Base-by-base conservation (phyloP, 2,797 vertebrate species). In the Urophycis tenuis region DNA sequence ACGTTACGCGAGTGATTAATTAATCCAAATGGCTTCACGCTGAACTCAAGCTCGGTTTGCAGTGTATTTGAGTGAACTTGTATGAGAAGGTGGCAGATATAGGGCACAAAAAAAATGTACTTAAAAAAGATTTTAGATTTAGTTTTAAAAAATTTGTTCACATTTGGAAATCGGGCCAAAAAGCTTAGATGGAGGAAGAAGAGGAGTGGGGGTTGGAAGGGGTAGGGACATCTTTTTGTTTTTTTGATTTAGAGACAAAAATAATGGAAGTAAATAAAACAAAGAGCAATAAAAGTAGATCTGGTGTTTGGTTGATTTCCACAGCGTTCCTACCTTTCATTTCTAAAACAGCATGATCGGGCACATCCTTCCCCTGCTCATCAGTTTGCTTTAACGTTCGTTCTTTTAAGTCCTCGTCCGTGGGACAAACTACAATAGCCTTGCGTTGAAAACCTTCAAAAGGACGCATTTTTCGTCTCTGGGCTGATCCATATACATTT, bases 381-480 rank as follows among this genome's bases (percentile, higher is more conserved):
- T 96, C 96, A 36, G 95, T 96, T 88, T 95, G 95, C 89, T 95
- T 96, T 93, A 96, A 91, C 87, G 95, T 95, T 89, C 96, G 95
- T 83, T 97, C 95, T 92, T 94, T 94, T 84, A 98, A 94, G 91
- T 97, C 96, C 87, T 95, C 95, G 77, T 98, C 96, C 88, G 94
- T 95, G 91, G 96, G 96, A 92, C 96, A 98, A 93, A 98, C 96
- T 89, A 98, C 94, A 92, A 98, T 94, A 92, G 96, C 96, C 90
- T 96, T 96, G 91, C 96, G 95, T 91, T 95, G 95, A 94, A 98
- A 98, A 88, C 96, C 96, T 95, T 97, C 96, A 93, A 98, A 98
- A 88, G 96, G 96, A 90, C 96, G 95, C 96, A 98, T 96, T 95
- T 98, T 98, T 93, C 96, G 95, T 91, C 95, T 95, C 93, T 96